Evolutionary conservation across 2,797 vertebrate genomes (phyloP).

Genomic region (Lacerta agilis): DNA sequence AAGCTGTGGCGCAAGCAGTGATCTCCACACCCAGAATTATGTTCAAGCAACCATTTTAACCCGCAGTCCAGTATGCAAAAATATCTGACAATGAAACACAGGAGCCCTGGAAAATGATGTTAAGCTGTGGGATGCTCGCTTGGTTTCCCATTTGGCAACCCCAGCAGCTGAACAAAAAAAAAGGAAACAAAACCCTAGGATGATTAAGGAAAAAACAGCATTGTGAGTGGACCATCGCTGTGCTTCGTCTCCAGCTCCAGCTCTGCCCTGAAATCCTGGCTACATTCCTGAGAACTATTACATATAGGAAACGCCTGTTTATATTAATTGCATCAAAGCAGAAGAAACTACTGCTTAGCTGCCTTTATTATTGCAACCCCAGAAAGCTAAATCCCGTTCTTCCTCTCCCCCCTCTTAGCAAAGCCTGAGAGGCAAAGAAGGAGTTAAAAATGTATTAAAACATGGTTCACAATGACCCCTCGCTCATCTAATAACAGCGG

Average conservation of each 20-base stretch:
- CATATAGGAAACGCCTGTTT: background rate
- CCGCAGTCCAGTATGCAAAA: background rate
- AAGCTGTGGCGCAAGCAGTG: slow-evolving; percentile 47
- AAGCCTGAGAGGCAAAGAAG: slow-evolving; percentile 56
- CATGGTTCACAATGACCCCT: slow-evolving; percentile 60
- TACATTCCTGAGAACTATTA: slow-evolving; percentile 12
- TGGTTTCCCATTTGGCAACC: background rate
- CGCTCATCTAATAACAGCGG: slow-evolving; percentile 38
- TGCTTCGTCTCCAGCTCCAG: slow-evolving; percentile 17
- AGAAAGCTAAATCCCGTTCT: background rate
- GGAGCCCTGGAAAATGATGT: too few species aligned
- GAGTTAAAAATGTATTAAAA: slow-evolving; percentile 46
- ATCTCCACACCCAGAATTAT: slow-evolving; percentile 51
- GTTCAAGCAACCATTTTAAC: background rate
- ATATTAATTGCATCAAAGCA: background rate
- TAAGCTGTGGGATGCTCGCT: background rate
- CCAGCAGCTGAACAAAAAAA: background rate
- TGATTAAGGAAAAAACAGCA: background rate
- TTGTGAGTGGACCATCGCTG: background rate
- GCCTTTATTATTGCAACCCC: background rate
- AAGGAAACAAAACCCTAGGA: background rate
- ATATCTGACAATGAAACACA: background rate
- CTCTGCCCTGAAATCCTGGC: background rate
- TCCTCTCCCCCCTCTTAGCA: slow-evolving; percentile 38
- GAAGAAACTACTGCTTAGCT: background rate